Base-by-base conservation (phyloP, 2,797 vertebrate species). In the Alauda arvensis region DNA sequence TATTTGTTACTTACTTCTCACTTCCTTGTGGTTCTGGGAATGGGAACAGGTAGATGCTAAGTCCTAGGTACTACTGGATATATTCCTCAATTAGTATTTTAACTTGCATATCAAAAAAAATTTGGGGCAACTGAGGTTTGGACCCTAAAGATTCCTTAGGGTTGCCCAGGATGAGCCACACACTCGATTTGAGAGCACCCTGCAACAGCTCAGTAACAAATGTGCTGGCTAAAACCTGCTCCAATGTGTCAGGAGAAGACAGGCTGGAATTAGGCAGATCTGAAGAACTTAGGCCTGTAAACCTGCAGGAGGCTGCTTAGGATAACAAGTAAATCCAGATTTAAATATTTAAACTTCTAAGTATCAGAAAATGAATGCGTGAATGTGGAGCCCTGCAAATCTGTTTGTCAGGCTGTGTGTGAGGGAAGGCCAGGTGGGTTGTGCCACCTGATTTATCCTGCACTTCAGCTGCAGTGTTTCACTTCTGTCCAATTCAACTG, bases 241-340 rank as follows among this genome's bases (percentile, higher is more conserved):
- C 45, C 23, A 14, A 6, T 3, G 12, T 82, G 40, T 91, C 83
- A 66, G 8, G 18, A 29, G 33, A 52, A 88, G 83, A 55, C 81
- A 85, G 78, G 61, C 33, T 51, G 53, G 66, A 92, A 92, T 91
- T 94, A 92, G 81, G 60, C 81, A 91, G 55, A 90, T 91, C 85
- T 65, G 65, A 76, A 84, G 89, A 93, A 88, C 0, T 93, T 91
- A 95, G 85, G 46, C 83, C 91, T 92, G 80, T 94, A 94, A 94
- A 83, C 68, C 92, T 79, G 83, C 91, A 95, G 92, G 91, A 95
- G 91, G 80, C 91, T 89, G 53, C 91, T 93, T 87, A 91, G 91
- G 89, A 92, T 95, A 93, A 94, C 83, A 95, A 93, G 43, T 65
- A 93, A 95, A 94, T 94, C 91, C 81, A 82, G 94, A 93, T 92